Conservation (phyloP, 1,140 invertebrate species). For the Grapholita molesta region DNA sequence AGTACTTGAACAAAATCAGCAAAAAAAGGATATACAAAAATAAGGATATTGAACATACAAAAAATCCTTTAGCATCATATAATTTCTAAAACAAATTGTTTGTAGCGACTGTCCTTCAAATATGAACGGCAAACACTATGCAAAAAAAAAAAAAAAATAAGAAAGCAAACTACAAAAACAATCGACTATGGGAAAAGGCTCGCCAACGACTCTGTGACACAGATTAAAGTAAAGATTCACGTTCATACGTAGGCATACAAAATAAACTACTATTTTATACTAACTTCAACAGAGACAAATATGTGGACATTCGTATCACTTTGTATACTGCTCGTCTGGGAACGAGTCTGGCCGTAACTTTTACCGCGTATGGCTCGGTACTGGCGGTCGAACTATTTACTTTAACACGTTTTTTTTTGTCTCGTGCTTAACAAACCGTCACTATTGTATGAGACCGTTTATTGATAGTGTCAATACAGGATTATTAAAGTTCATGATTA, state of each 20-base stretch:
- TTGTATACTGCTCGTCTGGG: conserved; percentile 25
- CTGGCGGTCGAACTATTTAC: conserved; percentile 54
- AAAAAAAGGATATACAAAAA: no score
- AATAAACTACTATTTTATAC: conserved; percentile 19
- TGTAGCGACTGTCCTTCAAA: conserved; percentile 26
- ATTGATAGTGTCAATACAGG: conserved; percentile 66
- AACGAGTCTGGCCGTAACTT: conserved; percentile 15
- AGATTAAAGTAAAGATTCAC: conserved; percentile 44
- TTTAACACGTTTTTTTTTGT: conserved; percentile 70
- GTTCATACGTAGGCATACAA: conserved; percentile 30
- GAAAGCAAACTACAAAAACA: conserved; percentile 51
- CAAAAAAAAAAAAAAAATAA: conserved; percentile 54
- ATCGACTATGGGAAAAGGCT: conserved; percentile 46
- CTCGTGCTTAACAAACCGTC: conserved; percentile 60
- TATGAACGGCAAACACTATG: conserved; percentile 46
- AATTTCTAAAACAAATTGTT: conserved; percentile 6
- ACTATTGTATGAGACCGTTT: conserved; percentile 56
- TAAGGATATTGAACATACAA: no score
- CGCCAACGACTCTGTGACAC: conserved; percentile 31
- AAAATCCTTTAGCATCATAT: no score
- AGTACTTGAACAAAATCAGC: no score
- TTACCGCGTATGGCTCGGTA: conserved; percentile 41
- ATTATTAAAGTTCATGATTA: conserved; percentile 60
- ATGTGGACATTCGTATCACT: conserved; percentile 10
- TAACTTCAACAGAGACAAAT: conserved; percentile 16